phyloP scores from a whole-genome alignment of 2,888 invertebrate species.

The Odontomyia ornata region DNA sequence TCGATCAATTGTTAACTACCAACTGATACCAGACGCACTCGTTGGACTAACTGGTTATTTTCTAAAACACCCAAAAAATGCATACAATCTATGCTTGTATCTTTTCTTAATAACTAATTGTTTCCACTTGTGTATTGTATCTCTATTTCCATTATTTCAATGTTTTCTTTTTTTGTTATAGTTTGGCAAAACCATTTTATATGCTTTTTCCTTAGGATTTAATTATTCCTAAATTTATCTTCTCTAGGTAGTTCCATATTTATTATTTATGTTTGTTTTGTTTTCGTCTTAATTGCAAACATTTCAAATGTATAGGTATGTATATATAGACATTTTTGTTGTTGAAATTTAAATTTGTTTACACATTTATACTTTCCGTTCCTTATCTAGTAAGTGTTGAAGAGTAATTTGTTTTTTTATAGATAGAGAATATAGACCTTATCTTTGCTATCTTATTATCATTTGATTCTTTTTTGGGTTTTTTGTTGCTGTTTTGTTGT shows the following conservation, averaged over 20 bases:
- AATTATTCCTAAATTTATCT: not conserved
- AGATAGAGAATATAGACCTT: not conserved
- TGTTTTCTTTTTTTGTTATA: not conserved
- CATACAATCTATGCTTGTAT: too few species aligned
- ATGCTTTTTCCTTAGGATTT: not conserved
- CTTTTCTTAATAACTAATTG: constrained; percentile 17
- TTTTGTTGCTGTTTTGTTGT: not conserved
- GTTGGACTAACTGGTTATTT: too few species aligned
- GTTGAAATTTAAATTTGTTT: constrained; percentile 3
- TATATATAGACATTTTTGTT: not conserved
- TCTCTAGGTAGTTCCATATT: not conserved
- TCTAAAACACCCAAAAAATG: too few species aligned
- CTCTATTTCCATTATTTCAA: not conserved
- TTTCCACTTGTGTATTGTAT: constrained; percentile 24
- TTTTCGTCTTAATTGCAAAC: not conserved
- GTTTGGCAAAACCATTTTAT: constrained; percentile 5
- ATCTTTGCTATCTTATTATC: not conserved
- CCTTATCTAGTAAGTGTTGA: not conserved
- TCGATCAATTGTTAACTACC: too few species aligned
- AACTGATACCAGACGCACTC: too few species aligned
- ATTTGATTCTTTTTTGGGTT: not conserved
- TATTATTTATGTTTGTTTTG: not conserved
- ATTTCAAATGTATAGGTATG: not conserved
- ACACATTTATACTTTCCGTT: constrained; percentile 1
- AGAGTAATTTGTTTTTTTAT: not conserved